A percentile compares a stretch with the other conserved stretches of the same genome.
These are phyloP conservation scores for Zele albiditarsus DNA, from an alignment of 2,888 invertebrate genomes.

Conservation along the genomic window DNA sequence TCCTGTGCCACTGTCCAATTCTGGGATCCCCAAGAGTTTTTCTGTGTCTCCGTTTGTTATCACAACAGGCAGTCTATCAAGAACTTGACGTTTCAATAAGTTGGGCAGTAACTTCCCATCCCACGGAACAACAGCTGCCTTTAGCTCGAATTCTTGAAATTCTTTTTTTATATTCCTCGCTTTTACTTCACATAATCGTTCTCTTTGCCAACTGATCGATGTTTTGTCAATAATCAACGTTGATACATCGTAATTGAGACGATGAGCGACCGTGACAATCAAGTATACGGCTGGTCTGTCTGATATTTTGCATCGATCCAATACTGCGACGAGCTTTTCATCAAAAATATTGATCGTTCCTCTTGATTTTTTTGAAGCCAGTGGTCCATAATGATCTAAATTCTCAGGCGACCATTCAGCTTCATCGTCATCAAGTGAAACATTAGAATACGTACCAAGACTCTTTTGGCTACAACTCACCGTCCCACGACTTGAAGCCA, in stretches of 20 bases:
- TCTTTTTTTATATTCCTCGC: slow-evolving; percentile 44
- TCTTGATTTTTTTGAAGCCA: slow-evolving; percentile 34
- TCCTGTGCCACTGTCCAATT: slow-evolving; percentile 46
- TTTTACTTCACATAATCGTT: slow-evolving; percentile 44
- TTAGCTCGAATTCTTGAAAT: slow-evolving; percentile 45
- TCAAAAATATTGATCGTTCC: slow-evolving; percentile 39
- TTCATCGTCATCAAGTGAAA: slow-evolving; percentile 43
- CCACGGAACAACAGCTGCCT: slow-evolving; percentile 54
- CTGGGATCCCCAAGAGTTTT: slow-evolving; percentile 50
- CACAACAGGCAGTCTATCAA: slow-evolving; percentile 52
- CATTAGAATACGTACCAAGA: slow-evolving; percentile 46
- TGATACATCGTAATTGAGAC: slow-evolving; percentile 37
- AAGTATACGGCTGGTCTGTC: slow-evolving; percentile 49
- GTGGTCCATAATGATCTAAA: no score
- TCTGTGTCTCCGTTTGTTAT: slow-evolving; percentile 46
- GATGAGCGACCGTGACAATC: slow-evolving; percentile 44
- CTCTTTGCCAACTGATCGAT: slow-evolving; percentile 48
- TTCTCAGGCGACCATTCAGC: no score
- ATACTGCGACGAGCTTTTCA: slow-evolving; percentile 39
- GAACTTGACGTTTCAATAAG: slow-evolving; percentile 39
- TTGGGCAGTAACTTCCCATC: slow-evolving; percentile 54
- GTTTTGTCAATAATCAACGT: slow-evolving; percentile 44
- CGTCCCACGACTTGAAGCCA: slow-evolving; percentile 32
- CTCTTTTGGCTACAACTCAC: slow-evolving; percentile 43
- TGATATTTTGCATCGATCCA: slow-evolving; percentile 40